phyloP scores from a whole-genome alignment of 2,113 vertebrate species.

The Gallinago media region DNA sequence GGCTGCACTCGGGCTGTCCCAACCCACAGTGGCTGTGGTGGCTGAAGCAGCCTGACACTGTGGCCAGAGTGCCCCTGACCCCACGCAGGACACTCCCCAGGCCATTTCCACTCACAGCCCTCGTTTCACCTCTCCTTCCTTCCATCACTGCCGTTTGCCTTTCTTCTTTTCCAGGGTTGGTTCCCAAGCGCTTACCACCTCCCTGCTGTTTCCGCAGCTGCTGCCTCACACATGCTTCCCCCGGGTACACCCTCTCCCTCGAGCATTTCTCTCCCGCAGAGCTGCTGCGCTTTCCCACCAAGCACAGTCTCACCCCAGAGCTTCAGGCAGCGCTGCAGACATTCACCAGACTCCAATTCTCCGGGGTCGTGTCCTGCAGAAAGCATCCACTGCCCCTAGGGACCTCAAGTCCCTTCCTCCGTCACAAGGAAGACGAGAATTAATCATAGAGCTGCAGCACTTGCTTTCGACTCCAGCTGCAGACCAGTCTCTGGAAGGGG shows the following conservation, averaged over 20 bases:
- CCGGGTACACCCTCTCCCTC: neutral
- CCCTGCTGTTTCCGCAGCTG: slow-evolving; percentile 26
- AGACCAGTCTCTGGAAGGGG: neutral
- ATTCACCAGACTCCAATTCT: neutral
- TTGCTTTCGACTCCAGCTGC: neutral
- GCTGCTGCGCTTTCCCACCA: slow-evolving; percentile 43
- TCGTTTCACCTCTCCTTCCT: neutral
- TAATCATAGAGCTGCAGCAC: neutral
- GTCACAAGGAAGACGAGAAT: neutral
- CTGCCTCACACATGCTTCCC: neutral
- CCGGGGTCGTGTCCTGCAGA: neutral
- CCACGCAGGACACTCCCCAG: neutral
- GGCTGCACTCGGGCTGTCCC: neutral
- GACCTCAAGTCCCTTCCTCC: neutral
- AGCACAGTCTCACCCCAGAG: neutral
- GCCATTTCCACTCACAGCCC: neutral
- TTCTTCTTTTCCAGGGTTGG: neutral
- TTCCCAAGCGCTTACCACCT: neutral
- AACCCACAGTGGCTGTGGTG: neutral
- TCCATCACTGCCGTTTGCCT: neutral
- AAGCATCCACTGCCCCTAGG: neutral
- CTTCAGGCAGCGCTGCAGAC: neutral
- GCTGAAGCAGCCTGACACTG: neutral
- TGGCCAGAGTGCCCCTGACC: neutral
- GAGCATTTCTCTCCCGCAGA: slow-evolving; percentile 10